A percentile compares a stretch with the other conserved stretches of the same genome.
phyloP scores from a whole-genome alignment of 2,797 vertebrate species.

The Apogon talboti region DNA sequence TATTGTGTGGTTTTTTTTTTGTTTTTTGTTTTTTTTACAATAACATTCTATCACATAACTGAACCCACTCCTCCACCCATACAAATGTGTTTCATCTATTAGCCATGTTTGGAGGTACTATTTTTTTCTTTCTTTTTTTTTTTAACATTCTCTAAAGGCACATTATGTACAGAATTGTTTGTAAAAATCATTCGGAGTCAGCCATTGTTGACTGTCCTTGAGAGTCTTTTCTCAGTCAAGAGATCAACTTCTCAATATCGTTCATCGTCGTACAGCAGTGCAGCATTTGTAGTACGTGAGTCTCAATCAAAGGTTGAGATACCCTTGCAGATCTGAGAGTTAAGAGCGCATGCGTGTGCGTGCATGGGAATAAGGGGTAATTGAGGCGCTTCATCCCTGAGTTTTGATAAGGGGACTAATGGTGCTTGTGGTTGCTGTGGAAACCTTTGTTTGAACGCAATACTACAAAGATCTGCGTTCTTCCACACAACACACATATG shows the following conservation, averaged over 20 bases:
- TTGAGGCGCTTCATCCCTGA: slow-evolving; percentile 64
- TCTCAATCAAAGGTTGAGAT: slow-evolving; percentile 61
- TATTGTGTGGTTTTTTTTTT: too few relatives aligned
- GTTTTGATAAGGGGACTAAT: slow-evolving; percentile 77
- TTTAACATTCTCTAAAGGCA: slow-evolving; percentile 17
- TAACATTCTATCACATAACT: too few relatives aligned
- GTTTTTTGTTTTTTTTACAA: too few relatives aligned
- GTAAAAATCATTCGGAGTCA: background rate
- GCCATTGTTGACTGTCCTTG: slow-evolving; percentile 20
- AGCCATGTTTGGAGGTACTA: slow-evolving; percentile 1
- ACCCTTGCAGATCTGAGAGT: slow-evolving; percentile 49
- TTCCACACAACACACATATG: slow-evolving; percentile 47
- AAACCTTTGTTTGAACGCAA: slow-evolving; percentile 78
- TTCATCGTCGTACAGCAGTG: slow-evolving; percentile 17
- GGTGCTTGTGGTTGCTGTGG: slow-evolving; percentile 77
- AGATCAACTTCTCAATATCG: slow-evolving; percentile 38
- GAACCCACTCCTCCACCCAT: background rate
- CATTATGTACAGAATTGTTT: background rate
- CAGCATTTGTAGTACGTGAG: slow-evolving; percentile 44
- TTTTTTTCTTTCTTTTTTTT: too few relatives aligned
- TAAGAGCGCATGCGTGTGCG: slow-evolving; percentile 13
- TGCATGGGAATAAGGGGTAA: slow-evolving; percentile 60
- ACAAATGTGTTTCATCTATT: background rate
- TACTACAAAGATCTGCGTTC: slow-evolving; percentile 71
- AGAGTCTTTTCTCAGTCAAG: slow-evolving; percentile 47